phyloP scores from a whole-genome alignment of 2,888 invertebrate genomes.

The Patella ulyssiponensis region DNA sequence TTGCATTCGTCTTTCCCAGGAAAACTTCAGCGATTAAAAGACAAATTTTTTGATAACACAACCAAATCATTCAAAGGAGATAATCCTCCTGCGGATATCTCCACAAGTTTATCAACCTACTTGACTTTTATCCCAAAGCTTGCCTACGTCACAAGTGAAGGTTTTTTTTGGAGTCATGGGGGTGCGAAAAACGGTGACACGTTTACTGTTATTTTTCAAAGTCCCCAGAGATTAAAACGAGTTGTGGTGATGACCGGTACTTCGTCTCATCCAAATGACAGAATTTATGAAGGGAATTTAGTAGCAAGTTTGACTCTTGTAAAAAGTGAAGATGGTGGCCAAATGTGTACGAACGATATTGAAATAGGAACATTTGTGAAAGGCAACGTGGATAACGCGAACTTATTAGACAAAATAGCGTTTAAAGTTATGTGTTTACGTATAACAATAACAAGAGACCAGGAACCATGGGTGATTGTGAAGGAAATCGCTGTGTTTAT shows the following conservation, averaged over 20 bases:
- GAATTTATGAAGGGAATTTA: conserved; percentile 54
- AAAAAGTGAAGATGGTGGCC: conserved; percentile 25
- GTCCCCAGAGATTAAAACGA: conserved; percentile 54
- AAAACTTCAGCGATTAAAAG: conserved; percentile 55
- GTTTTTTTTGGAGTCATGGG: conserved; percentile 70
- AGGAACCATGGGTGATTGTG: conserved; percentile 70
- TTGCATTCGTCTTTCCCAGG: conserved; percentile 50
- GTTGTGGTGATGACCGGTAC: conserved; percentile 66
- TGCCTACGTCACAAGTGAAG: conserved; percentile 66
- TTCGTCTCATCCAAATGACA: conserved; percentile 57
- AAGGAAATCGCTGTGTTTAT: conserved; percentile 69
- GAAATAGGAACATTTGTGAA: conserved; percentile 50
- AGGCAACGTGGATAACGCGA: conserved; percentile 59
- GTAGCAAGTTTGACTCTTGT: conserved; percentile 52
- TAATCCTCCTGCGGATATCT: conserved; percentile 69
- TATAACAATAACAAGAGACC: conserved; percentile 61
- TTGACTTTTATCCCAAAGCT: conserved; percentile 65
- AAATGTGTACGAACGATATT: conserved; percentile 47
- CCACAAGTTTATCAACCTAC: conserved; percentile 65
- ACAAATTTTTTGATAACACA: conserved; percentile 49
- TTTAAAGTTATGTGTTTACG: conserved; percentile 66
- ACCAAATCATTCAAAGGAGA: conserved; percentile 54
- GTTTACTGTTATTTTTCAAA: conserved; percentile 64
- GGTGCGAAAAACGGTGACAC: conserved; percentile 59
- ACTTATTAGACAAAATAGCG: conserved; percentile 41